These are phyloP conservation scores for Oceanites oceanicus DNA, from an alignment of 2,113 vertebrate species.

Conservation along the genomic window DNA sequence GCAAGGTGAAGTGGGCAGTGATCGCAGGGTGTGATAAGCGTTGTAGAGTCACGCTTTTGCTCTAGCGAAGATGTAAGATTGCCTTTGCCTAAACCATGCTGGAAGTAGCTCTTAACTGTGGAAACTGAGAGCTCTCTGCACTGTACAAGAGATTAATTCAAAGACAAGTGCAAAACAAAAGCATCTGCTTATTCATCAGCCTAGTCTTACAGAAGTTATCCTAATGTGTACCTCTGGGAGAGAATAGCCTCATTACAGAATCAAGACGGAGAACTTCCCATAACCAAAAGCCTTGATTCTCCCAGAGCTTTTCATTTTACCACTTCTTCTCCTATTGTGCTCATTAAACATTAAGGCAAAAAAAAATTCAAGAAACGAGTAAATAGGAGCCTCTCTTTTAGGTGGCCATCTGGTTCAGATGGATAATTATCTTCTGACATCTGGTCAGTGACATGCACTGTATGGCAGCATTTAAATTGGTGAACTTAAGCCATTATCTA, in stretches of 20 bases:
- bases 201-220: not conserved
- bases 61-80: fast-evolving
- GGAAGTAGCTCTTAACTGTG: not conserved
- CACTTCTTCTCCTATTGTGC: not conserved
- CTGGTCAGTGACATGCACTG: not conserved
- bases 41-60: not conserved
- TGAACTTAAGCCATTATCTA: not conserved
- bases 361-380: not conserved
- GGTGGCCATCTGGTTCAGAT: constrained; percentile 41
- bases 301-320: not conserved
- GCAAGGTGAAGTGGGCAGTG: not conserved
- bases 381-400: not conserved
- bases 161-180: constrained; percentile 26
- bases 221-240: not conserved
- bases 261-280: not conserved
- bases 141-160: not conserved
- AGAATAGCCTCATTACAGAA: not conserved
- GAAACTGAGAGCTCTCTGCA: not conserved
- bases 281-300: not conserved
- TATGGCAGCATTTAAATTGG: not conserved
- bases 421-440: constrained; percentile 25
- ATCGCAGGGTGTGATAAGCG: not conserved
- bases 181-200: constrained; percentile 2
- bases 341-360: constrained; percentile 22
- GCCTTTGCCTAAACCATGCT: not conserved